A percentile compares a stretch with the other conserved stretches of the same genome.
phyloP scores from a whole-genome alignment of 2,888 invertebrate genomes.

The Dasypolia templi region DNA sequence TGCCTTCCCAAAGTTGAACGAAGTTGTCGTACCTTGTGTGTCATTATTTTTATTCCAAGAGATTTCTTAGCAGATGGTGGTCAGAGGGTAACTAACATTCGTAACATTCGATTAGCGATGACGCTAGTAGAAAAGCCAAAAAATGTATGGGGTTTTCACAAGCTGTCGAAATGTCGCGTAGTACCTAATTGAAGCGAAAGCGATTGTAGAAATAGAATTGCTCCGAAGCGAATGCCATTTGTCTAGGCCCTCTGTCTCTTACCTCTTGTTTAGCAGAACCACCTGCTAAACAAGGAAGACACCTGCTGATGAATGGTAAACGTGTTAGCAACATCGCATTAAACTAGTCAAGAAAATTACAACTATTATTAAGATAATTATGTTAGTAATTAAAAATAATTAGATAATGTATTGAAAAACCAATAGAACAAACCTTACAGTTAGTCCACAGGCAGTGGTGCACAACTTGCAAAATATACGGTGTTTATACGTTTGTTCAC shows the following conservation, averaged over 20 bases:
- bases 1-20: neutral
- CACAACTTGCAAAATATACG: constrained; percentile 72
- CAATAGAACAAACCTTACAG: constrained; percentile 81
- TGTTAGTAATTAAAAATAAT: constrained; percentile 1
- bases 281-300: too few relatives aligned
- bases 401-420: constrained; percentile 21
- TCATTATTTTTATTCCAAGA: constrained; percentile 10
- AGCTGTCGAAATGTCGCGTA: too few relatives aligned
- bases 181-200: too few relatives aligned
- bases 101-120: too few relatives aligned
- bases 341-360: neutral
- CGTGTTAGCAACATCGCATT: neutral
- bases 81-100: too few relatives aligned
- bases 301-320: constrained; percentile 8
- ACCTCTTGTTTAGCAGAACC: neutral
- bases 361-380: neutral
- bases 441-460: constrained; percentile 78
- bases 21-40: neutral
- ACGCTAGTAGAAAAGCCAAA: too few relatives aligned
- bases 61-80: neutral
- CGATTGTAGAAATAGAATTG: too few relatives aligned
- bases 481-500: constrained; percentile 74
- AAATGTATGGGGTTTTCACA: too few relatives aligned
- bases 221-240: too few relatives aligned
- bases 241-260: too few relatives aligned